These are phyloP conservation scores for Silurus asotus DNA, from an alignment of 2,113 vertebrate genomes.

Conservation along the genomic window DNA sequence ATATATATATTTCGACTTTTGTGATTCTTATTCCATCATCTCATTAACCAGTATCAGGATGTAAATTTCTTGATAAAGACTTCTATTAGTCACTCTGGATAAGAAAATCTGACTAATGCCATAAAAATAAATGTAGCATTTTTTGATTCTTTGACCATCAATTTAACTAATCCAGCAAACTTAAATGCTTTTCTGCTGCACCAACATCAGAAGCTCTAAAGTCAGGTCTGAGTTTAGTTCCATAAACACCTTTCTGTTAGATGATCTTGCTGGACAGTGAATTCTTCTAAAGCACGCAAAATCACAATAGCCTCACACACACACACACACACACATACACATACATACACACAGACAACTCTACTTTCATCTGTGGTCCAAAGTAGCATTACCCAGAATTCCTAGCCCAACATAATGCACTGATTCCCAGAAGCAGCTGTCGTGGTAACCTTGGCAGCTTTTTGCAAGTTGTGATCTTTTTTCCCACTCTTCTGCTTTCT, in stretches of 20 bases:
- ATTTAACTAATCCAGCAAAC: not conserved
- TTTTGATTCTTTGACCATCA: not conserved
- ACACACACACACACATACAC: not conserved
- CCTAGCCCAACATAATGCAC: slow-evolving; percentile 79
- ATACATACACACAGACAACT: slow-evolving; percentile 26
- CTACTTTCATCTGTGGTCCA: slow-evolving; percentile 75
- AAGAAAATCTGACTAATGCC: no score
- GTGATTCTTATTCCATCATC: no score
- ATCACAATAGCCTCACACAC: not conserved
- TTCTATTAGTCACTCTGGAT: no score
- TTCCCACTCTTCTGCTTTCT: slow-evolving; percentile 38
- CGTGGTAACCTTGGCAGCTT: slow-evolving; percentile 82
- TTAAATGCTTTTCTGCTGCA: not conserved
- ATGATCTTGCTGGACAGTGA: slow-evolving; percentile 43
- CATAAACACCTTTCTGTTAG: slow-evolving; percentile 26
- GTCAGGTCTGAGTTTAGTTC: not conserved
- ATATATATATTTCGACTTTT: no score
- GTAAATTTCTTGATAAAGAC: no score
- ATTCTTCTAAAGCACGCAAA: slow-evolving; percentile 48
- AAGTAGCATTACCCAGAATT: slow-evolving; percentile 81
- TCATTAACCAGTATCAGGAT: no score
- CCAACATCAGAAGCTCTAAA: not conserved
- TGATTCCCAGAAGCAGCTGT: slow-evolving; percentile 74
- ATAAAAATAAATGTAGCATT: no score
- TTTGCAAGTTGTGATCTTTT: slow-evolving; percentile 74